phyloP scores from a whole-genome alignment of 2,888 invertebrate species.

The Sphinx pinastri region DNA sequence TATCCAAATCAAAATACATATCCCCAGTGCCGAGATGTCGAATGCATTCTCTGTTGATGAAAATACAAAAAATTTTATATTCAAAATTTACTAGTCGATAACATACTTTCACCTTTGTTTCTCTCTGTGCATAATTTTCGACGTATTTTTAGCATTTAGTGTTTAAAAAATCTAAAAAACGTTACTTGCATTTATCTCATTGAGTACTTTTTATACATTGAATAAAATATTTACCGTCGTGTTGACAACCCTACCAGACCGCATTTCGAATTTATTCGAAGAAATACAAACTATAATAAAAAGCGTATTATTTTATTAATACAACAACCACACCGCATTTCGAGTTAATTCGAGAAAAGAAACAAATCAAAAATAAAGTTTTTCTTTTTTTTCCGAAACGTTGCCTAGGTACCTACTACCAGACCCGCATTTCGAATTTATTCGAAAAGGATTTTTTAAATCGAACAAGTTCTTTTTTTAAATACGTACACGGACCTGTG shows the following conservation, averaged over 20 bases:
- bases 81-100: conserved; percentile 82
- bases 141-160: conserved; percentile 77
- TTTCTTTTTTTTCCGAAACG: background rate
- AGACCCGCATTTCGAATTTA: conserved; percentile 9
- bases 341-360: conserved; percentile 1
- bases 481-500: conserved; percentile 73
- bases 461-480: conserved; percentile 68
- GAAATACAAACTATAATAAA: conserved; percentile 38
- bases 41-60: conserved; percentile 58
- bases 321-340: conserved; percentile 20
- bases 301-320: conserved; percentile 31
- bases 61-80: conserved; percentile 78
- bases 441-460: conserved; percentile 30
- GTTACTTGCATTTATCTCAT: conserved; percentile 77
- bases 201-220: conserved; percentile 61
- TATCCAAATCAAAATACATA: conserved; percentile 71
- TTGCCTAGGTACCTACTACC: background rate
- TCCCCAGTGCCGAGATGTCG: conserved; percentile 75
- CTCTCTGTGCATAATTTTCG: conserved; percentile 74
- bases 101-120: conserved; percentile 64
- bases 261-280: conserved; percentile 68
- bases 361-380: conserved; percentile 31
- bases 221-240: conserved; percentile 60
- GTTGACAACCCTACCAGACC: conserved; percentile 75
- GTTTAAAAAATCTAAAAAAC: conserved; percentile 63